A percentile compares a stretch with the other conserved stretches of the same genome.
phyloP scores from a whole-genome alignment of 2,113 vertebrate genomes.

The Empidonax traillii region DNA sequence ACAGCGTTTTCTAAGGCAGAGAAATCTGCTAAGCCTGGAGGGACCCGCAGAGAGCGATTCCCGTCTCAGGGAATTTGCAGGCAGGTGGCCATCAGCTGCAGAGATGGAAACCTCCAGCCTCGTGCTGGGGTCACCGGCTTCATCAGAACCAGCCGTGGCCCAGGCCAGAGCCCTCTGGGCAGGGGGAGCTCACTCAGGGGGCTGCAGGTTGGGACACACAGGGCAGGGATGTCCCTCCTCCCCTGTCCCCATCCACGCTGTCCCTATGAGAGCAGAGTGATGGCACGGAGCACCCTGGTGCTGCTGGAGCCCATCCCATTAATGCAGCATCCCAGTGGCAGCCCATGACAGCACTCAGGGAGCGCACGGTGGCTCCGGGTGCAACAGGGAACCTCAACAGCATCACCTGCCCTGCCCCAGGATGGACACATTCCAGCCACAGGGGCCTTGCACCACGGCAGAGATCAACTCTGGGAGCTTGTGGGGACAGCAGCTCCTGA shows the following conservation, averaged over 20 bases:
- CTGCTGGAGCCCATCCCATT: background rate
- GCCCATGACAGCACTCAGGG: accelerated
- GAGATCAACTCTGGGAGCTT: background rate
- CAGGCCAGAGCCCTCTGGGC: background rate
- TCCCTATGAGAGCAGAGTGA: accelerated
- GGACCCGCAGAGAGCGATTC: background rate
- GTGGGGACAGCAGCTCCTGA: accelerated
- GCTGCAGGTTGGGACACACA: background rate
- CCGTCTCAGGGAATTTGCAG: background rate
- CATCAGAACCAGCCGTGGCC: background rate
- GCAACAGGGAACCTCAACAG: background rate
- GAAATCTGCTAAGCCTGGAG: constrained; percentile 16
- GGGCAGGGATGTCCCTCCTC: background rate
- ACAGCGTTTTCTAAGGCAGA: background rate
- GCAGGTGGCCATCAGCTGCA: constrained; percentile 9
- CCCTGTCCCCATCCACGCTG: accelerated
- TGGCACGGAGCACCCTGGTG: background rate
- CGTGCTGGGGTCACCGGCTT: background rate
- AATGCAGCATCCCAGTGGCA: accelerated
- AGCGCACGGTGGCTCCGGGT: accelerated
- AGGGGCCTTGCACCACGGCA: accelerated
- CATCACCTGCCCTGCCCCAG: background rate
- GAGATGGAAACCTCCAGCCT: constrained; percentile 13
- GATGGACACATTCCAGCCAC: background rate
- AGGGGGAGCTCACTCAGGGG: background rate